Percentiles rank a stretch among this genome's conserved stretches.
Evolutionary conservation across 92 coral and sea anemone species (phyloP).

Genomic region (Parazoanthus darwini): DNA sequence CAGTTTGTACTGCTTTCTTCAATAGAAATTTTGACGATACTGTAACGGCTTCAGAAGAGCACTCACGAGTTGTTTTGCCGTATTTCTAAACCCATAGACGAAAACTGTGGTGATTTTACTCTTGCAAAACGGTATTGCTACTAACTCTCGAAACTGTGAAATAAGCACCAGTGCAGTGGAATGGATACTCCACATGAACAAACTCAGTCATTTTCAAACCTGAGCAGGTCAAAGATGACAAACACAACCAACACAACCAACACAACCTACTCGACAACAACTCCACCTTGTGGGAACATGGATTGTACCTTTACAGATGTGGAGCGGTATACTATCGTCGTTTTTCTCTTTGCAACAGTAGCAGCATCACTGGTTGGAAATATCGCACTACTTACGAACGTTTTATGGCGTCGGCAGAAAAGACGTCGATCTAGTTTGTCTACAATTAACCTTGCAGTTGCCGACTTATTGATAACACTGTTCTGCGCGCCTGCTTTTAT

Average conservation of each 20-base stretch:
- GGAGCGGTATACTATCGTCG: slow-evolving; percentile 1
- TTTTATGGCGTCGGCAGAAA: not conserved
- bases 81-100: not conserved
- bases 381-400: not conserved
- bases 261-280: not conserved
- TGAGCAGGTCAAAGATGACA: not conserved
- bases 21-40: not conserved
- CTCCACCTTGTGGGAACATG: not conserved
- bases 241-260: slow-evolving; percentile 1
- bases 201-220: not conserved
- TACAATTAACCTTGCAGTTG: slow-evolving; percentile 6
- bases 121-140: not conserved
- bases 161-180: not conserved
- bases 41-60: not conserved
- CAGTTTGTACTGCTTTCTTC: not conserved
- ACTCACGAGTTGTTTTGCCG: not conserved
- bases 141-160: not conserved
- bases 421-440: not conserved
- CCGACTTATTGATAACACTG: slow-evolving; percentile 7
- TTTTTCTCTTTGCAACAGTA: not conserved
- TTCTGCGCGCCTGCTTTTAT: not conserved
- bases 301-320: not conserved
- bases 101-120: too few species aligned
- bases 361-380: slow-evolving; percentile 5
- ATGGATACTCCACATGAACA: not conserved